Base-by-base conservation (phyloP, 2,888 invertebrate species). In the Omphaloscelis lunosa region DNA sequence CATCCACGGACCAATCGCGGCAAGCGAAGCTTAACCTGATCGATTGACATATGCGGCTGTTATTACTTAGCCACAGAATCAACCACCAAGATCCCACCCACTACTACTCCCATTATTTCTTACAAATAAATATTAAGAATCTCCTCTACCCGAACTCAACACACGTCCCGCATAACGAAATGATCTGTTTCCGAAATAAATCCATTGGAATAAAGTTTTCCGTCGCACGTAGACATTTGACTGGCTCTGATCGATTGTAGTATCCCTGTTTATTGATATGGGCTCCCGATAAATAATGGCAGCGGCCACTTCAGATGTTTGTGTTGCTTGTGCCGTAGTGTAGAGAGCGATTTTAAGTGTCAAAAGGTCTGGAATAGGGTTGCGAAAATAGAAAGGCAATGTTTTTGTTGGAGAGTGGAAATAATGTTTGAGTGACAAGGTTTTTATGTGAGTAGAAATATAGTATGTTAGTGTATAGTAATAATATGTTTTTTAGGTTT, bases 141-240 rank as follows among this genome's bases (percentile, higher is more conserved):
- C 69, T 45, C 17, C 51, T 85, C 72, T 41, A 79, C 27, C 66
- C 48, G 5, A 69, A 69, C 77, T 59, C 62, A 62, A 63, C 65
- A 71, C 70, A 79, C 61, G 78, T 77, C 51, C 63, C 72, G 71
- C 74, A 88, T 84, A 87, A 83, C 80, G 72, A 84, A 88, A 85
- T 89, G 80, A 88, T 80, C 80, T 72, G 81, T 79, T 80, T 71
- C 68, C 71, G 80, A 88, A 88, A 90, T 89, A 89, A 89, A 87
- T 87, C 80, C 81, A 89, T 82, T 80, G 82, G 81, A 82, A 88
- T 89, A 85, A 87, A 88, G 79, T 84, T 85, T 77, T 84, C 83
- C 72, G 72, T 74, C 79, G 59, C 86, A 77, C 84, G 79, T 76
- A 85, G 82, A 87, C 80, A 77, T 87, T 81, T 87, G 87, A 84